Evolutionary conservation across 2,113 vertebrate genomes (phyloP).

Genomic region (Lanius ludovicianus): DNA sequence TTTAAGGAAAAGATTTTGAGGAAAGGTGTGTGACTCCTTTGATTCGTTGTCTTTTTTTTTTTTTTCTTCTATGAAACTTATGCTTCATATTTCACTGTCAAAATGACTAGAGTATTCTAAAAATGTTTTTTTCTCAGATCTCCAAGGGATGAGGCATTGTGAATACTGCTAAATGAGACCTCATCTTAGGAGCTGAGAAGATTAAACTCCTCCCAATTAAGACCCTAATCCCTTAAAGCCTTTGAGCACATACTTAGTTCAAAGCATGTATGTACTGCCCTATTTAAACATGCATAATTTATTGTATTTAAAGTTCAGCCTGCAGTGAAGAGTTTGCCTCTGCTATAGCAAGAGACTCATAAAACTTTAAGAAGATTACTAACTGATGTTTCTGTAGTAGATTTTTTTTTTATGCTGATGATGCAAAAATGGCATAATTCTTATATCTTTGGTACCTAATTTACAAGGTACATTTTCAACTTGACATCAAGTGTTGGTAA

Average conservation of each 20-base stretch:
- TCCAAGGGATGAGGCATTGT: background rate
- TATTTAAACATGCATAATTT: background rate
- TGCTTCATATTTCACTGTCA: background rate
- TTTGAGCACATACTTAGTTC: constrained; percentile 21
- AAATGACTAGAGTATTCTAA: background rate
- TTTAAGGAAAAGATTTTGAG: background rate
- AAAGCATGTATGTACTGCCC: constrained; percentile 6
- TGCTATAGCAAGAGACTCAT: background rate
- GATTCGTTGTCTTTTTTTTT: background rate
- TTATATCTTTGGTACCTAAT: background rate
- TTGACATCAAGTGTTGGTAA: background rate
- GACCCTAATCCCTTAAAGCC: constrained; percentile 38
- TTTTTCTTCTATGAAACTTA: background rate
- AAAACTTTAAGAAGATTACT: background rate
- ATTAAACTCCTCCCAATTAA: constrained; percentile 42
- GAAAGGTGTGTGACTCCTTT: background rate
- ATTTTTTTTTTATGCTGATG: background rate
- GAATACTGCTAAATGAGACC: background rate
- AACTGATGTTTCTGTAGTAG: background rate
- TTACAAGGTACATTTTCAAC: background rate
- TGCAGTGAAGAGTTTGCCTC: background rate
- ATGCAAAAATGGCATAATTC: background rate
- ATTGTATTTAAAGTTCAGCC: background rate
- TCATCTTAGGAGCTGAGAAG: constrained; percentile 19
- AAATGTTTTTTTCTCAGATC: background rate